Conservation (phyloP, 2,113 vertebrate genomes). For the Tragelaphus buxtoni region DNA sequence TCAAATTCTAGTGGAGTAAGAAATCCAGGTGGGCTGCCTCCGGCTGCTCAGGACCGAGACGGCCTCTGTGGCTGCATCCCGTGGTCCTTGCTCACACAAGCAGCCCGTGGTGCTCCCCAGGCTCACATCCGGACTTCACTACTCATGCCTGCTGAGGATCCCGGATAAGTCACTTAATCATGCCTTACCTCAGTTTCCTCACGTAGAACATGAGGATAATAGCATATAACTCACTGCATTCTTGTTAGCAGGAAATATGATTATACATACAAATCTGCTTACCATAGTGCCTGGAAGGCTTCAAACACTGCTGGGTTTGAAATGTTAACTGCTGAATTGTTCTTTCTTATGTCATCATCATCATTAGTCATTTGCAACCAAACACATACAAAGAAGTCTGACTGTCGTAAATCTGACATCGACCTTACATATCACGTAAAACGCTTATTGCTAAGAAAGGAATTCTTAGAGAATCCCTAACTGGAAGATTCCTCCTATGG, state of each 20-base stretch:
- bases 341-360: background rate
- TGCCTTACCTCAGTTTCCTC: background rate
- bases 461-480: background rate
- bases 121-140: background rate
- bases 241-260: background rate
- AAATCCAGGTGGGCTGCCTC: background rate
- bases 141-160: background rate
- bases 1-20: background rate
- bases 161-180: background rate
- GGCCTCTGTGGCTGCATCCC: background rate
- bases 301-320: background rate
- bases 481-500: background rate
- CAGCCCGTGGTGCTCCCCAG: fast-evolving
- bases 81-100: background rate
- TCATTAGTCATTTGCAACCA: background rate
- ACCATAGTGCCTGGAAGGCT: background rate
- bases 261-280: background rate
- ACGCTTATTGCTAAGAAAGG: background rate
- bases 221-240: background rate
- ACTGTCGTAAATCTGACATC: background rate
- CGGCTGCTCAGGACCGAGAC: fast-evolving
- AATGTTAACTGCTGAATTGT: background rate
- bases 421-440: background rate
- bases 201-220: background rate
- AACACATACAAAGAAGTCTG: background rate